phyloP scores from a whole-genome alignment of 2,797 vertebrate species.

The Spea hammondii region DNA sequence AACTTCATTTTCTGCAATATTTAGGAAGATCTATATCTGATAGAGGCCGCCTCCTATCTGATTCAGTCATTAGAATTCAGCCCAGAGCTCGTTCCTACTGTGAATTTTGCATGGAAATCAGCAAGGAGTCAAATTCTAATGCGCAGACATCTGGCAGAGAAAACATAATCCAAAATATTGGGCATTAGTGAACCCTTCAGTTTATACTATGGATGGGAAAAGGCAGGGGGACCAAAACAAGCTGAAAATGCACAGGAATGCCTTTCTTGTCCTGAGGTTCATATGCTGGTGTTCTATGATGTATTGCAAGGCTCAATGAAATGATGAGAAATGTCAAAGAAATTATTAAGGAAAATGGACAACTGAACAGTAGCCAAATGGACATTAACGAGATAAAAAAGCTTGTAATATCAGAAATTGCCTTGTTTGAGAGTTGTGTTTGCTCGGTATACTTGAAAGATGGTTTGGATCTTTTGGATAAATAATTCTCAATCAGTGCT shows the following conservation, averaged over 20 bases:
- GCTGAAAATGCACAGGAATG: not conserved
- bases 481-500: too few species aligned
- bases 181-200: constrained; percentile 15
- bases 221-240: not conserved
- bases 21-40: constrained; percentile 27
- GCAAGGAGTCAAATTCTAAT: constrained; percentile 23
- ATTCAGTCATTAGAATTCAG: constrained; percentile 37
- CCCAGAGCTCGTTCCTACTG: constrained; percentile 21
- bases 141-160: constrained; percentile 14
- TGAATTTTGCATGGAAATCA: constrained; percentile 28
- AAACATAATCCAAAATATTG: constrained; percentile 27
- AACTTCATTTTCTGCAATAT: constrained; percentile 23
- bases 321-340: constrained; percentile 4
- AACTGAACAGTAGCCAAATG: not conserved
- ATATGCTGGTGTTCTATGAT: not conserved
- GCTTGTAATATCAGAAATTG: too few species aligned
- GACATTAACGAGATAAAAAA: too few species aligned
- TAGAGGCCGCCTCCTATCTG: not conserved
- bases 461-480: too few species aligned
- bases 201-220: constrained; percentile 1
- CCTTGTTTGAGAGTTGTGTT: too few species aligned
- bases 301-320: not conserved
- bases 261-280: not conserved
- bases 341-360: not conserved
- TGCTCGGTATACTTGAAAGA: too few species aligned